phyloP scores from a whole-genome alignment of 2,797 vertebrate genomes.

The Falco cherrug region DNA sequence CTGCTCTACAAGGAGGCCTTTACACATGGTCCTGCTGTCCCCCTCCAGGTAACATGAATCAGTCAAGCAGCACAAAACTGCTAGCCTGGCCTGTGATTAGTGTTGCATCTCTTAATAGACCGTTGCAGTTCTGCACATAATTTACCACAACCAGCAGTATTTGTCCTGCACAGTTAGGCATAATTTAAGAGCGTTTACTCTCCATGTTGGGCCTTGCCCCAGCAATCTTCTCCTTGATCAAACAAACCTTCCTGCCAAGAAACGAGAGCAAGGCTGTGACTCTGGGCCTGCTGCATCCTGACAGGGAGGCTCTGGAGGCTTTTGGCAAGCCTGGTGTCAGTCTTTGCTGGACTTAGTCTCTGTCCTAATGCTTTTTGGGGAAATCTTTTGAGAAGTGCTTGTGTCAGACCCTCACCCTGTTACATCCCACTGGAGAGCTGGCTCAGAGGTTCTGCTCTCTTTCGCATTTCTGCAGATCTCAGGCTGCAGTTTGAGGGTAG shows the following conservation, averaged over 20 bases:
- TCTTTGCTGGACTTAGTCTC: not conserved
- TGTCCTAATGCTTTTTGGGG: not conserved
- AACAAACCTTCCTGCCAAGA: slow-evolving; percentile 34
- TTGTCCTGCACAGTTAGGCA: slow-evolving; percentile 6
- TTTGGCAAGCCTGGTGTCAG: not conserved
- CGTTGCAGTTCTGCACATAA: not conserved
- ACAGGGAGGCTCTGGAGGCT: not conserved
- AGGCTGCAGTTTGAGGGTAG: not conserved
- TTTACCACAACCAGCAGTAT: not conserved
- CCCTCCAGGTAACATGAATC: not conserved
- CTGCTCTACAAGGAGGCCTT: not conserved
- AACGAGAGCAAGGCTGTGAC: not conserved
- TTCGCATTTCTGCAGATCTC: not conserved
- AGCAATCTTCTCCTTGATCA: not conserved
- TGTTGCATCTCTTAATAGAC: not conserved
- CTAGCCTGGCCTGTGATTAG: not conserved
- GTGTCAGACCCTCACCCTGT: not conserved
- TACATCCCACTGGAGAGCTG: not conserved
- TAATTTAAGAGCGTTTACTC: not conserved
- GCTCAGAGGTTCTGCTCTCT: not conserved
- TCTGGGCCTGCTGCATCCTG: not conserved
- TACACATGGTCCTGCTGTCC: not conserved
- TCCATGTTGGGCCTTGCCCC: not conserved
- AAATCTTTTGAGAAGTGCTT: not conserved
- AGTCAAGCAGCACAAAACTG: not conserved